Conservation (phyloP, 2,113 vertebrate genomes). For the Anarrhichthys ocellatus region DNA sequence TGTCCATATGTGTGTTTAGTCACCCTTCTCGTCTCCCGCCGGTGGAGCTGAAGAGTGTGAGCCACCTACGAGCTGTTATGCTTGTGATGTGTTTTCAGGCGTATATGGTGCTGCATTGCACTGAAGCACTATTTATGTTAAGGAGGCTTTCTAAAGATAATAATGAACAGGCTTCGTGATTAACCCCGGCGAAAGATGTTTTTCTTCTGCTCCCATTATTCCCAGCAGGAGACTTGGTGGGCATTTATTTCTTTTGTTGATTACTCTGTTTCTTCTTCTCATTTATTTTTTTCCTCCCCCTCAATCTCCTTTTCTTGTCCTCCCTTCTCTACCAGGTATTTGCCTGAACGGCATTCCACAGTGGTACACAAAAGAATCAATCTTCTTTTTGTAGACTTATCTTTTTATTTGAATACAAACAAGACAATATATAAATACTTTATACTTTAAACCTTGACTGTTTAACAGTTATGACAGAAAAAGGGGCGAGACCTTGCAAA, state of each 20-base stretch:
- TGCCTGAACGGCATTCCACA: not conserved
- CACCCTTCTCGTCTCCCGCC: conserved; percentile 39
- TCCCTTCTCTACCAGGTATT: not conserved
- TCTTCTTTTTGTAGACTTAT: too few species aligned
- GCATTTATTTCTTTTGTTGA: not conserved
- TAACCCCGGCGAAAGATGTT: not conserved
- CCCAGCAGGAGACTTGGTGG: not conserved
- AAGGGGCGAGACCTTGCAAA: too few species aligned
- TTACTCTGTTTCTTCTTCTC: not conserved
- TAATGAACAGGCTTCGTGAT: conserved; percentile 5
- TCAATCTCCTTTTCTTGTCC: not conserved
- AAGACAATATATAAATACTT: too few species aligned
- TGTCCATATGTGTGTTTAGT: conserved; percentile 57
- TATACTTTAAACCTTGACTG: too few species aligned
- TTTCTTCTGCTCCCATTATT: not conserved
- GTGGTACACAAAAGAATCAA: not conserved
- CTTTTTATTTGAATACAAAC: too few species aligned
- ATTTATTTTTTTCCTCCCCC: not conserved
- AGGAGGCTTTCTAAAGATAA: conserved; percentile 26
- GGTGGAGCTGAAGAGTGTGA: conserved; percentile 25
- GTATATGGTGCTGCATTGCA: not conserved
- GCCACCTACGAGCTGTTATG: conserved; percentile 48
- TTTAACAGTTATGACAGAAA: too few species aligned
- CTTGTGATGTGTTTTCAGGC: conserved; percentile 36
- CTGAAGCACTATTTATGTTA: conserved; percentile 16